Evolutionary conservation across 2,113 vertebrate genomes (phyloP), one percentile per base, ranked within the genome.

Genomic region (Pelecanus crispus): DNA sequence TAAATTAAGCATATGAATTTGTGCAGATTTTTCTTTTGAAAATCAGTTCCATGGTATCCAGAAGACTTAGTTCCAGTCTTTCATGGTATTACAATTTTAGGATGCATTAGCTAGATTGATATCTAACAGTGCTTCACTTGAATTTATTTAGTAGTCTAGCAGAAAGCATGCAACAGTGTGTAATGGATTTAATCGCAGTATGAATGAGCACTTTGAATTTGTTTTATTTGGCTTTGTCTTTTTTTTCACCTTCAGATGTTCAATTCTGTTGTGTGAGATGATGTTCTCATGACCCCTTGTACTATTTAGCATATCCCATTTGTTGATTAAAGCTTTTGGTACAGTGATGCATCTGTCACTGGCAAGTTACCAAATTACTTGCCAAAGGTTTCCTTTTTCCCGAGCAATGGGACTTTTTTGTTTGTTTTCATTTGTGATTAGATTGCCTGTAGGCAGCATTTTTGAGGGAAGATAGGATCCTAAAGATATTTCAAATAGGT

Each of bases 151-250:
- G 59, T 65, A 81, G 36, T 40, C 61, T 84, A 68, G 32, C 52
- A 77, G 83, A 91, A 94, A 42, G 53, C 63, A 36, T 26, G 20
- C 55, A 75, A 14, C 42, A 67, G 19, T 19, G 9, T 86, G 79
- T 81, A 80, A 85, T 82, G 68, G 52, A 67, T 96, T 92, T 96
- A 95, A 88, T 12, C 96, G 78, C 66, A 79, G 71, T 58, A 22
- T 81, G 44, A 82, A 68, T 36, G 36, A 94, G 55, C 1, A 5
- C 59, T 95, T 87, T 26, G 63, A 58, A 42, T 95, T 96, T 88
- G 14, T 59, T 96, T 88, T 74, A 34, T 88, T 86, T 88, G 38
- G 45, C 40, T 84, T 90, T 73, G 29, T 50, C 52, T 81, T 84
- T 71, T 66, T 62, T 87, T 89, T 42, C 36, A 62, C 67, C 67